Percentiles rank a stretch among this genome's conserved stretches.
These are phyloP conservation scores for Drosophila cardini DNA, from an alignment of 1,140 invertebrate species.

Conservation along the genomic window DNA sequence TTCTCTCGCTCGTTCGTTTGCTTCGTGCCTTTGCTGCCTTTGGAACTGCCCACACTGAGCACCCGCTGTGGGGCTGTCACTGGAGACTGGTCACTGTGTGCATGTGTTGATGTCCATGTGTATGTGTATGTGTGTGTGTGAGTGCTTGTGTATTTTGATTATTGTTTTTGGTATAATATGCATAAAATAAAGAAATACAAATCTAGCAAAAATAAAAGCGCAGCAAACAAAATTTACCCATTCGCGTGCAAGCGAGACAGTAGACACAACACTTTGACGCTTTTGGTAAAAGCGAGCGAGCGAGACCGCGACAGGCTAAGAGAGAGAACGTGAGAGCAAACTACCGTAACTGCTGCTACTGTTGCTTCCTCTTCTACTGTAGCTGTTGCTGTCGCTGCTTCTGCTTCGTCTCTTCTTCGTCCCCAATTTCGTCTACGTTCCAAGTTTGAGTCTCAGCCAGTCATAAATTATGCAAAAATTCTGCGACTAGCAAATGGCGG, in stretches of 20 bases:
- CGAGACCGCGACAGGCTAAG: slow-evolving; percentile 18
- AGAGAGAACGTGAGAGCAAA: slow-evolving; percentile 19
- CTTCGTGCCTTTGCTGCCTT: slow-evolving; percentile 41
- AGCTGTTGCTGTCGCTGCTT: neutral
- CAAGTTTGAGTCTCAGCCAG: slow-evolving; percentile 56
- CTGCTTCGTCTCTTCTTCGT: neutral
- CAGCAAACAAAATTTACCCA: slow-evolving; percentile 22
- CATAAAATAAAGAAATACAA: slow-evolving; percentile 70
- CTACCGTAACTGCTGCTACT: slow-evolving; percentile 2
- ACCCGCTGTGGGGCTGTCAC: slow-evolving; percentile 6
- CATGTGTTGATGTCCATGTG: neutral
- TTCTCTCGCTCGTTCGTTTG: slow-evolving; percentile 35
- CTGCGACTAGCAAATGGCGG: slow-evolving; percentile 77
- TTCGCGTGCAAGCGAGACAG: slow-evolving; percentile 37
- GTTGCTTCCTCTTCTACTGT: neutral
- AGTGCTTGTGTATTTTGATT: slow-evolving; percentile 35
- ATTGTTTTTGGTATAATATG: slow-evolving; percentile 73
- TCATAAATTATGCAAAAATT: slow-evolving; percentile 80
- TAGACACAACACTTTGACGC: neutral
- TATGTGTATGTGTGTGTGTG: slow-evolving; percentile 6
- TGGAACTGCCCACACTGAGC: slow-evolving; percentile 57
- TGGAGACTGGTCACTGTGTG: slow-evolving; percentile 60
- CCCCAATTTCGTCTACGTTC: slow-evolving; percentile 14
- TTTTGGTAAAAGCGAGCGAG: neutral
- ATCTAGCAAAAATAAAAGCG: slow-evolving; percentile 48